A percentile compares a stretch with the other conserved stretches of the same genome.
phyloP scores from a whole-genome alignment of 23 tunicate genomes.

The Diplosoma virens region DNA sequence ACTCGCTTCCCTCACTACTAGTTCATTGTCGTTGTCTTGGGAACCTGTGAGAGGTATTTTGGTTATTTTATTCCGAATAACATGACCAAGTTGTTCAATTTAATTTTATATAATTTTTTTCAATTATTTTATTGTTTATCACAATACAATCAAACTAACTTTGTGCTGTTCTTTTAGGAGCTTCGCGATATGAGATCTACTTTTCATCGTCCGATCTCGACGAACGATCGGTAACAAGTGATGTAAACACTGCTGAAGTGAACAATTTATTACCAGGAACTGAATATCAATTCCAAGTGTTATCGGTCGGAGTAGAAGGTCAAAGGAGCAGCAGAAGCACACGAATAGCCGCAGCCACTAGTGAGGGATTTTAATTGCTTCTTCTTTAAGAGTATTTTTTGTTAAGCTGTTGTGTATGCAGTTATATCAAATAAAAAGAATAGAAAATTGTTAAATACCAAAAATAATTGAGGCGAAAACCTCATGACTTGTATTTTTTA shows the following conservation, averaged over 20 bases:
- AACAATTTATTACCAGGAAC: slow-evolving; percentile 31
- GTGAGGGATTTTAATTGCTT: not conserved
- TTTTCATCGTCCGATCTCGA: slow-evolving; percentile 9
- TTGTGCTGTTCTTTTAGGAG: slow-evolving; percentile 24
- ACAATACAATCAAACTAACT: not conserved
- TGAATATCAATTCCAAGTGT: slow-evolving; percentile 34
- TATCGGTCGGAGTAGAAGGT: slow-evolving; percentile 44
- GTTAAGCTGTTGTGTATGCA: too few species aligned
- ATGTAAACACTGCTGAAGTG: not conserved
- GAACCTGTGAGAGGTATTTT: slow-evolving; percentile 26
- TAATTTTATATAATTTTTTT: too few species aligned
- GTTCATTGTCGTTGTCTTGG: slow-evolving; percentile 55
- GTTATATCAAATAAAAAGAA: too few species aligned
- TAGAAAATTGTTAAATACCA: too few species aligned
- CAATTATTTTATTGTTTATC: not conserved
- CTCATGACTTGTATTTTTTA: too few species aligned
- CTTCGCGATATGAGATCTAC: slow-evolving; percentile 29
- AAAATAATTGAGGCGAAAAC: too few species aligned
- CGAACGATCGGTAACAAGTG: not conserved
- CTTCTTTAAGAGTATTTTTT: too few species aligned
- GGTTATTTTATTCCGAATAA: not conserved
- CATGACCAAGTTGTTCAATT: too few species aligned
- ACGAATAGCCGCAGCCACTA: not conserved
- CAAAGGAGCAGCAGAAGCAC: slow-evolving; percentile 18
- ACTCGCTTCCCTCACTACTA: slow-evolving; percentile 21